Base-by-base conservation (phyloP, 2,113 vertebrate species). In the Hassar affinis region DNA sequence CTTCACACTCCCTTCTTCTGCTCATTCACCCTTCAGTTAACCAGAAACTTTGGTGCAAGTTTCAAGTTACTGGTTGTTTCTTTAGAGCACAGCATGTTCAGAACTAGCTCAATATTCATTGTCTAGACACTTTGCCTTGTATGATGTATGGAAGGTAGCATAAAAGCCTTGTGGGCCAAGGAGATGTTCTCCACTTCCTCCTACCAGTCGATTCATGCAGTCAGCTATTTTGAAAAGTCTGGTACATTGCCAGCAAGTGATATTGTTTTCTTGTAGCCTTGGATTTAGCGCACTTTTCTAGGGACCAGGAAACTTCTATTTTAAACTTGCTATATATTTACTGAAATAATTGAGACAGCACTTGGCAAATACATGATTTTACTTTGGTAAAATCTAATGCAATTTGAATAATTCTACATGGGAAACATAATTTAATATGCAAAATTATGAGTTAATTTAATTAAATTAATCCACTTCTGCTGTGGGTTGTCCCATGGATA, bases 181-280 rank as follows among this genome's bases (percentile, higher is more conserved):
- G 18, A 49, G 66, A 42, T 64, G 61, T 83, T 78, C 69, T 79
- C n/a, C 22, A 71, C 76, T 54, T 57, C 11, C 47, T 54, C 54
- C 51, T 11, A 62, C 35, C 61, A 38, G 56, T 62, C 71, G 57
- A 54, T 71, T 79, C 42, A 52, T 20, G 77, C 74, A 38, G 52
- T 75, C n/a, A n/a, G 74, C 18, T 74, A 81, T 85, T 68, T 85
- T 83, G 74, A 86, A 84, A 88, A 68, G 59, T 85, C 79, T 84
- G 79, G 78, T 47, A 51, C 57, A 75, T 57, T 49, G 81, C 85
- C 78, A 86, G 33, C 27, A 42, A 25, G 49, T 57, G 52, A 75
- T 72, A 79, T 83, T 84, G 61, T 82, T 78, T 84, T 80, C 64
- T 77, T 75, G 52, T 59, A 78, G 68, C 86, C 78, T 85, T 86